Conservation (phyloP, 1,140 invertebrate genomes). For the Forficula auricularia region DNA sequence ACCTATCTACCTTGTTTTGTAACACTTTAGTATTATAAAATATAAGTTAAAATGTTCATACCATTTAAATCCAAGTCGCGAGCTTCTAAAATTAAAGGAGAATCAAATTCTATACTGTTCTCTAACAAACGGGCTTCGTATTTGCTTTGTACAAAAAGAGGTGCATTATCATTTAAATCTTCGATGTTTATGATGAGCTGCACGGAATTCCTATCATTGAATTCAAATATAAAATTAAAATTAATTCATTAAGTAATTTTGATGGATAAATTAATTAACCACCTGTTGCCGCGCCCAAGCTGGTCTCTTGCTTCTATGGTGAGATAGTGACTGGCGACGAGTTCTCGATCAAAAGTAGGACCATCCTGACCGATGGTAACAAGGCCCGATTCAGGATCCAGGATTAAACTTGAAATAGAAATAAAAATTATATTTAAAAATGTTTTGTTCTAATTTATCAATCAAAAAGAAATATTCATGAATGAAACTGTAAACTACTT, state of each 20-base stretch:
- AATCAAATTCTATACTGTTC: constrained; percentile 61
- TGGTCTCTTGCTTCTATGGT: constrained; percentile 84
- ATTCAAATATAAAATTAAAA: too few species aligned
- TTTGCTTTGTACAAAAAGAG: constrained; percentile 58
- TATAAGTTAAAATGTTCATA: too few species aligned
- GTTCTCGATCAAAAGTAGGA: constrained; percentile 69
- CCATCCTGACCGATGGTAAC: constrained; percentile 63
- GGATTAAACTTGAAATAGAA: constrained; percentile 41
- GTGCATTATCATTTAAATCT: constrained; percentile 77
- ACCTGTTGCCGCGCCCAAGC: constrained; percentile 63
- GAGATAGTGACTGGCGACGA: constrained; percentile 67
- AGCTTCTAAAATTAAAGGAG: constrained; percentile 57
- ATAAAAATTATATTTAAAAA: constrained; percentile 7
- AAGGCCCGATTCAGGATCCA: constrained; percentile 64
- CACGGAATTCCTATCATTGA: constrained; percentile 46
- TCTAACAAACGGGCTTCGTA: constrained; percentile 72
- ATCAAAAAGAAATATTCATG: not conserved
- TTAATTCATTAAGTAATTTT: too few species aligned
- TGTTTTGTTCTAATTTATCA: not conserved
- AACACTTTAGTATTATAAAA: too few species aligned
- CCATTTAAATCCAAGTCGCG: constrained; percentile 73
- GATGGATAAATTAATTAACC: constrained; percentile 5
- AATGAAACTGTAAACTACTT: too few species aligned
- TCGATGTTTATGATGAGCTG: constrained; percentile 71
- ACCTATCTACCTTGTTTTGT: too few species aligned